Conservation (phyloP, 2,797 vertebrate species). For the Diplodus sargus region DNA sequence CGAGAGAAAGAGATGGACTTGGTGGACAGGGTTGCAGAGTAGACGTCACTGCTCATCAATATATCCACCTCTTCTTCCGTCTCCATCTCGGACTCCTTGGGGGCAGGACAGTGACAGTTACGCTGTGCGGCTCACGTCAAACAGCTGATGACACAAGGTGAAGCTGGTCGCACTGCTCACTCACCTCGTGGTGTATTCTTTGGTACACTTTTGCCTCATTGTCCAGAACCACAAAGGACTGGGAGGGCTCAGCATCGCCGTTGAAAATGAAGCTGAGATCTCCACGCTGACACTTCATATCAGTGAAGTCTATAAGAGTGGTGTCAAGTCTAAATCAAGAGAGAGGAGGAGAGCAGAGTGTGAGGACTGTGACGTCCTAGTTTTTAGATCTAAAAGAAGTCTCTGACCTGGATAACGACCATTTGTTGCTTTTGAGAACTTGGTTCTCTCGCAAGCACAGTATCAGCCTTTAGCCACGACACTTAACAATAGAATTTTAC, state of each 20-base stretch:
- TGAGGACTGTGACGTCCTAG: slow-evolving; percentile 49
- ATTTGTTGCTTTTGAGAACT: slow-evolving; percentile 38
- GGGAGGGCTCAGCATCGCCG: slow-evolving; percentile 90
- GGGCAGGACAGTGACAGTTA: background rate
- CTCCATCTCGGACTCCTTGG: slow-evolving; percentile 96
- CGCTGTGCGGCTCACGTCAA: background rate
- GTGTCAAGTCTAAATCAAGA: slow-evolving; percentile 91
- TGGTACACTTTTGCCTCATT: slow-evolving; percentile 98
- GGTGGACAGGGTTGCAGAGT: slow-evolving; percentile 96
- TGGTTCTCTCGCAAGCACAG: slow-evolving; percentile 3
- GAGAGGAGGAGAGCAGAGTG: slow-evolving; percentile 22
- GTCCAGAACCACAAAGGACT: slow-evolving; percentile 97
- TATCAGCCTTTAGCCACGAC: background rate
- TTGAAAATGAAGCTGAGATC: slow-evolving; percentile 98
- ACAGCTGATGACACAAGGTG: slow-evolving; percentile 18
- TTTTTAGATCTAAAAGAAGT: slow-evolving; percentile 68
- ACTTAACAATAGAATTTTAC: slow-evolving; percentile 73
- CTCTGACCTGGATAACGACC: slow-evolving; percentile 63
- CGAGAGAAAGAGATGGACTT: slow-evolving; percentile 96
- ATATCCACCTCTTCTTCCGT: slow-evolving; percentile 98
- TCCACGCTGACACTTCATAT: slow-evolving; percentile 98
- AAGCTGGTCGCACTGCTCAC: background rate
- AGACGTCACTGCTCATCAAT: slow-evolving; percentile 98
- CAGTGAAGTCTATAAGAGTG: slow-evolving; percentile 97
- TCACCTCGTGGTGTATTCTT: slow-evolving; percentile 96